A percentile compares a stretch with the other conserved stretches of the same genome.
Conservation (phyloP, 2,888 invertebrate species). For the Spodoptera exigua region DNA sequence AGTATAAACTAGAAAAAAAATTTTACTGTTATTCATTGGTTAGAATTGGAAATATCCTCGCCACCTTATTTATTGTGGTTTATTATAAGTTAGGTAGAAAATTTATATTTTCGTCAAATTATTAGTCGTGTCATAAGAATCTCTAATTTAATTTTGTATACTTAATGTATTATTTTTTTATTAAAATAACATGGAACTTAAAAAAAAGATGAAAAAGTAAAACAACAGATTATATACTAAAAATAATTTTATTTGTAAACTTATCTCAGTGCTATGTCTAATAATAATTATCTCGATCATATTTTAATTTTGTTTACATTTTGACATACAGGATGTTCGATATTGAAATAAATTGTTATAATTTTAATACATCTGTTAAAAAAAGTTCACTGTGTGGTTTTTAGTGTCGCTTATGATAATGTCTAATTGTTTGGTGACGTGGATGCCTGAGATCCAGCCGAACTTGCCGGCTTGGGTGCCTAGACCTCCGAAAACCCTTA, state of each 20-base stretch:
- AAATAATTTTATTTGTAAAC: conserved; percentile 55
- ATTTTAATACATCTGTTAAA: conserved; percentile 68
- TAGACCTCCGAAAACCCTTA: conserved; percentile 90
- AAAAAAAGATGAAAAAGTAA: conserved; percentile 17
- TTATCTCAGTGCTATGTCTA: conserved; percentile 67
- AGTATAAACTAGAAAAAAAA: conserved; percentile 9
- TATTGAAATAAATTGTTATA: conserved; percentile 75
- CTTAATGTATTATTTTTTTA: conserved; percentile 34
- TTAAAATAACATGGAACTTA: conserved; percentile 15
- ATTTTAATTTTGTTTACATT: conserved; percentile 56
- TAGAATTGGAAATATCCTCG: conserved; percentile 6
- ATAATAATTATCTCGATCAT: conserved; percentile 50
- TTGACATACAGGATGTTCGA: conserved; percentile 62
- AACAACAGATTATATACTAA: conserved; percentile 42
- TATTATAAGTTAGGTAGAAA: conserved; percentile 32
- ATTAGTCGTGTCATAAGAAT: conserved; percentile 52
- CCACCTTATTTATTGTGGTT: conserved; percentile 26
- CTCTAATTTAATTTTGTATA: conserved; percentile 49
- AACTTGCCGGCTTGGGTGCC: conserved; percentile 87
- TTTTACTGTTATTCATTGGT: conserved; percentile 8
- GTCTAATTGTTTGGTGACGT: conserved; percentile 89
- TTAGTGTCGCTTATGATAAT: conserved; percentile 90
- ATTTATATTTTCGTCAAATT: conserved; percentile 46
- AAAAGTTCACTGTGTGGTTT: conserved; percentile 85
- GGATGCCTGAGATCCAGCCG: conserved; percentile 92